A percentile compares a stretch with the other conserved stretches of the same genome.
Evolutionary conservation across 2,888 invertebrate species (phyloP).

Genomic region (Eupelmus urozonus): DNA sequence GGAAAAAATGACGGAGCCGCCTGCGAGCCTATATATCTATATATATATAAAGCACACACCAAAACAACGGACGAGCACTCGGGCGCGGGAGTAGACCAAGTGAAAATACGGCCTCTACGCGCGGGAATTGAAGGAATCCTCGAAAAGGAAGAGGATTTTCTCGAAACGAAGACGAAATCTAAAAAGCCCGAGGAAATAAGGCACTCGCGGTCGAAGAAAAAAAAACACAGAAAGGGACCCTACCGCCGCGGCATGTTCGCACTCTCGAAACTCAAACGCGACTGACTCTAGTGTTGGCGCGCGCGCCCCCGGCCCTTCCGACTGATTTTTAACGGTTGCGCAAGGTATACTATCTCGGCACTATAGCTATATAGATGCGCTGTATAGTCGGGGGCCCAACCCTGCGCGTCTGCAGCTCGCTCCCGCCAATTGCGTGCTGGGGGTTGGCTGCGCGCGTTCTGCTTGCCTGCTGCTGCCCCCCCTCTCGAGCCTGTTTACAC

Average conservation of each 20-base stretch:
- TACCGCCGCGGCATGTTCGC: constrained; percentile 38
- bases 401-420: background rate
- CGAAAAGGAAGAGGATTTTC: background rate
- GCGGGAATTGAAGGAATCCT: background rate
- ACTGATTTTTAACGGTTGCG: constrained; percentile 53
- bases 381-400: background rate
- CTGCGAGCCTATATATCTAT: background rate
- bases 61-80: background rate
- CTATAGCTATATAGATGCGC: background rate
- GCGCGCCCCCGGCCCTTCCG: constrained; percentile 15
- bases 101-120: background rate
- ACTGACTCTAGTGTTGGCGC: constrained; percentile 14
- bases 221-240: background rate
- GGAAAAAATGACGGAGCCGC: background rate
- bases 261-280: constrained; percentile 36
- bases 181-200: constrained; percentile 4
- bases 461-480: too few relatives aligned
- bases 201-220: background rate
- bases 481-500: too few relatives aligned
- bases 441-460: constrained; percentile 12
- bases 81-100: too few relatives aligned
- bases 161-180: background rate
- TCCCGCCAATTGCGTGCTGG: constrained; percentile 33
- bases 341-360: constrained; percentile 1
- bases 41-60: too few relatives aligned